These are phyloP conservation scores for Gobiocypris rarus DNA, from an alignment of 2,113 vertebrate species.

Conservation along the genomic window DNA sequence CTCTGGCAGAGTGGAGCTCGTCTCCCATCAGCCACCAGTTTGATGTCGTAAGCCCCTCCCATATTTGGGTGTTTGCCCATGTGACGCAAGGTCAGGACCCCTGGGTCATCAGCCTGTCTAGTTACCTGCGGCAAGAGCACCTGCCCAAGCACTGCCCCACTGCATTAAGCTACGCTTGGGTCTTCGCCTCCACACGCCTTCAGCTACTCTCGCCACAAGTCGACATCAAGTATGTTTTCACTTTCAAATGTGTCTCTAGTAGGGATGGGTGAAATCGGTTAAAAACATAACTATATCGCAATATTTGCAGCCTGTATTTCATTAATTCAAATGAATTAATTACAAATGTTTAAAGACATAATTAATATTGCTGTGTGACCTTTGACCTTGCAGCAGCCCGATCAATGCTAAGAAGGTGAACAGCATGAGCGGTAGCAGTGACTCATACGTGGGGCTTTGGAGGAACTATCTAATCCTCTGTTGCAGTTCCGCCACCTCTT, in stretches of 20 bases:
- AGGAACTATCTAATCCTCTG: constrained; percentile 98
- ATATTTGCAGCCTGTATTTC: not conserved
- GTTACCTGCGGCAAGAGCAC: constrained; percentile 95
- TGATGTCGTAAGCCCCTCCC: constrained; percentile 96
- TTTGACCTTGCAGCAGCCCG: constrained; percentile 82
- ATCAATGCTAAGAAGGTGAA: constrained; percentile 99
- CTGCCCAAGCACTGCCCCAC: constrained; percentile 95
- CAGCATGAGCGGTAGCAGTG: constrained; percentile 84
- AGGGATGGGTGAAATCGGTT: not conserved
- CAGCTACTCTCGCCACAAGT: constrained; percentile 96
- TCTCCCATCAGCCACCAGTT: constrained; percentile 99
- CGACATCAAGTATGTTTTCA: constrained; percentile 90
- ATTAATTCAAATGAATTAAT: not conserved
- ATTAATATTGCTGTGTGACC: not conserved
- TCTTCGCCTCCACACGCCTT: constrained; percentile 94
- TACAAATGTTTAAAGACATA: no score
- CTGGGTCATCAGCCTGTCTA: constrained; percentile 98
- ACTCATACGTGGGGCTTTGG: constrained; percentile 96
- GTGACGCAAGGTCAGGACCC: constrained; percentile 97
- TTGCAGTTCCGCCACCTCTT: constrained; percentile 90
- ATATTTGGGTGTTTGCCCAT: constrained; percentile 99
- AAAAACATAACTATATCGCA: not conserved
- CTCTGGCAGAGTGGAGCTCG: constrained; percentile 94
- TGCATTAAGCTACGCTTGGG: constrained; percentile 96
- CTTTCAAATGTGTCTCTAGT: not conserved